Conservation (phyloP, 2,113 vertebrate species). For the Peromyscus polionotus region DNA sequence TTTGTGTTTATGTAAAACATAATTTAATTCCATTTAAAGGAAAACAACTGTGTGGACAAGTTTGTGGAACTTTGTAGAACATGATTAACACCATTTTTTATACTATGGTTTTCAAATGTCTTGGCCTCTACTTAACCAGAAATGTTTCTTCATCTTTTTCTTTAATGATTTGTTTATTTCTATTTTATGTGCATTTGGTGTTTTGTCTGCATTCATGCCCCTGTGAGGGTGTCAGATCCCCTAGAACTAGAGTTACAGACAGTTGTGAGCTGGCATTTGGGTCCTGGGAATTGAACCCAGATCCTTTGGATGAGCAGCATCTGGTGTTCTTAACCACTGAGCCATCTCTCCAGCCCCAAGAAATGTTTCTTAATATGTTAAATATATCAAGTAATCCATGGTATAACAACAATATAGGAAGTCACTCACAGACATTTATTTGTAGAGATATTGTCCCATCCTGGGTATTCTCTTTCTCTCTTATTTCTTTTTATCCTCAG, state of each 20-base stretch:
- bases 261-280: background rate
- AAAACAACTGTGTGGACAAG: background rate
- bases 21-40: constrained; percentile 46
- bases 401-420: background rate
- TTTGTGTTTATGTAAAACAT: constrained; percentile 2
- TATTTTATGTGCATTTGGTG: background rate
- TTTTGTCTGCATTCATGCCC: background rate
- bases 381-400: background rate
- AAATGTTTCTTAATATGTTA: background rate
- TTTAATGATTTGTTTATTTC: background rate
- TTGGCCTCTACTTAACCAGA: background rate
- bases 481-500: constrained; percentile 1
- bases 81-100: background rate
- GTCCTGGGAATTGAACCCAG: background rate
- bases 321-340: background rate
- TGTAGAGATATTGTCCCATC: background rate
- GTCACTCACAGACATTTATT: background rate
- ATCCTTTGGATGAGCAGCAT: background rate
- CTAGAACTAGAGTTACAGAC: background rate
- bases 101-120: background rate
- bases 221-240: background rate
- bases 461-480: background rate
- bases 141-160: background rate
- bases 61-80: background rate
- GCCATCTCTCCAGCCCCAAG: background rate